A percentile compares a stretch with the other conserved stretches of the same genome.
Evolutionary conservation across 1,140 invertebrate species (phyloP).

Genomic region (Amyelois transitella): DNA sequence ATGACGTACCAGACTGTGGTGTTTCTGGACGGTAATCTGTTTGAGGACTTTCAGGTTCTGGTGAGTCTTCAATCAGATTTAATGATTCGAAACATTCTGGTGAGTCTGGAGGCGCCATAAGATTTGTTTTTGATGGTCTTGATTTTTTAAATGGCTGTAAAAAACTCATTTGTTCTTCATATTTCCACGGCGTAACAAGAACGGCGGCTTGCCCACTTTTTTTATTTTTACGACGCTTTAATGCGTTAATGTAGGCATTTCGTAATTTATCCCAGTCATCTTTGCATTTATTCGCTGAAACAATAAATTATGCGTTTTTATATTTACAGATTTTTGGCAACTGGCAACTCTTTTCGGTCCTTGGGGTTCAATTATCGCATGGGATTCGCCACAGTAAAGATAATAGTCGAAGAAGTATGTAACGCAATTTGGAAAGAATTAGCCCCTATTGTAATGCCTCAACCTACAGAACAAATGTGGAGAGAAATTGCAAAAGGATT

Average conservation of each 20-base stretch:
- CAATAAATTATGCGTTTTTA: neutral
- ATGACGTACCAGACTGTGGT: neutral
- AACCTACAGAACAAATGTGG: slow-evolving; percentile 11
- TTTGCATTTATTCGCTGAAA: neutral
- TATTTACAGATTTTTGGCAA: slow-evolving; percentile 22
- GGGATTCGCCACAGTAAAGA: slow-evolving; percentile 18
- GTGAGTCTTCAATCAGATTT: neutral
- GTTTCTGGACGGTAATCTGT: slow-evolving; percentile 1
- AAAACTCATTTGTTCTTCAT: no score
- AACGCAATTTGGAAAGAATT: slow-evolving; percentile 14
- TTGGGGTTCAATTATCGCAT: slow-evolving; percentile 21
- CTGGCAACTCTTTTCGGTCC: slow-evolving; percentile 21
- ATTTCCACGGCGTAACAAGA: no score
- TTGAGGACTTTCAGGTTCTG: neutral
- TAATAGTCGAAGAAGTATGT: slow-evolving; percentile 23
- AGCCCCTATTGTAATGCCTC: slow-evolving; percentile 9
- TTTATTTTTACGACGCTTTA: no score
- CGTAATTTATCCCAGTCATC: neutral
- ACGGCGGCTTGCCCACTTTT: no score
- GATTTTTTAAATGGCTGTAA: no score
- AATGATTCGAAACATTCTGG: neutral
- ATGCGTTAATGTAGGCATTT: no score
- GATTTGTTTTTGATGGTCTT: no score
- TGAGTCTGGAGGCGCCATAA: slow-evolving; percentile 5
- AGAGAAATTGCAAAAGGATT: slow-evolving; percentile 10